Evolutionary conservation across 2,113 vertebrate species (phyloP), one percentile per base, ranked within the genome.

Genomic region (Pelodiscus sinensis): DNA sequence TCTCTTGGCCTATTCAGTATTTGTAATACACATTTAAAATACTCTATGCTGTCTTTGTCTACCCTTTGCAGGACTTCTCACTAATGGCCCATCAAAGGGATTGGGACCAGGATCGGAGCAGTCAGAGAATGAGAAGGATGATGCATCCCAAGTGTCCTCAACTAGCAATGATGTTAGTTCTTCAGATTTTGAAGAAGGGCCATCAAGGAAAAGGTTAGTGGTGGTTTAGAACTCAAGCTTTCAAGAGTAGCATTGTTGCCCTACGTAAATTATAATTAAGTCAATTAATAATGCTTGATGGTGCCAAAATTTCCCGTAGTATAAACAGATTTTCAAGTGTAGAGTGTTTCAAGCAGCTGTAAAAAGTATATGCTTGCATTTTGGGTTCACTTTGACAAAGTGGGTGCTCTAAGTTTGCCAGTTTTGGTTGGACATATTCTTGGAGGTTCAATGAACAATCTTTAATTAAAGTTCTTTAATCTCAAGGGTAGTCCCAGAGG

Each of bases 161-260:
- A 98, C 98, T n/a, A 98, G 98, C 97, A 98, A 98, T 31, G 98
- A 99, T 92, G 98, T 99, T 97, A 98, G 98, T 96, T 98, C 98
- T 94, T 99, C 99, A 97, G 99, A 99, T 97, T 98, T 98, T 90
- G 99, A 99, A 98, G 99, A 99, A 93, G 98, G 98, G 81, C 99
- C 99, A 86, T 98, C 98, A 6, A 99, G 99, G 95, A 99, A 99
- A 98, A 99, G 99, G 99, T 99, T 94, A 98, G 98, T 98, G 85
- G 58, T 56, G 55, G 21, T 31, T 92, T 87, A 57, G 18, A 38
- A 44, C 77, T 82, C 35, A 85, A 84, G 24, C 8, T 92, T 93
- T 88, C 25, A 77, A 44, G 73, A 25, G 22, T 15, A 25, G 12
- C 38, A 50, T 24, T 25, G 21, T 38, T 44, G 11, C 44, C 21